A percentile compares a stretch with the other conserved stretches of the same genome.
phyloP scores from a whole-genome alignment of 2,113 vertebrate species.

The Callionymus lyra region DNA sequence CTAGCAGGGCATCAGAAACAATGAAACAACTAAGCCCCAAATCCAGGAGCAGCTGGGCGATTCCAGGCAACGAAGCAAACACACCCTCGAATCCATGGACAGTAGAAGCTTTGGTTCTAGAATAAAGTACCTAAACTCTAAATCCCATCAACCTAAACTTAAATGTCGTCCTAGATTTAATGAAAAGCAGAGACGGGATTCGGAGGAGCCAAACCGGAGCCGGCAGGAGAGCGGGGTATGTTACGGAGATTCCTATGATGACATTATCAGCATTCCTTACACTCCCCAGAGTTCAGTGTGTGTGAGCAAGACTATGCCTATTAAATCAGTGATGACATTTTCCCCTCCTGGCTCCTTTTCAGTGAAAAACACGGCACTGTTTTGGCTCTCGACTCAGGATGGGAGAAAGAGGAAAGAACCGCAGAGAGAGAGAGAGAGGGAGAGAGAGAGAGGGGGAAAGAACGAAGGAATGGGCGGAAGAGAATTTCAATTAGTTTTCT shows the following conservation, averaged over 20 bases:
- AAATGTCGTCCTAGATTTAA: conserved; percentile 32
- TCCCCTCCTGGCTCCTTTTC: conserved; percentile 46
- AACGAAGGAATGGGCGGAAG: conserved; percentile 26
- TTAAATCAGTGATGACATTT: conserved; percentile 68
- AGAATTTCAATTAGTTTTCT: conserved; percentile 74
- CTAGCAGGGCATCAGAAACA: conserved; percentile 27
- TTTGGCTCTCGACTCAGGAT: conserved; percentile 26
- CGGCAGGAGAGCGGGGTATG: conserved; percentile 36
- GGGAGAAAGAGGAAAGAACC: background rate
- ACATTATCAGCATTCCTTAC: conserved; percentile 59
- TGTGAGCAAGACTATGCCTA: conserved; percentile 34
- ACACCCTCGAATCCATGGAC: conserved; percentile 31
- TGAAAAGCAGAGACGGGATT: conserved; percentile 16
- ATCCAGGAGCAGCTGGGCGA: conserved; percentile 52
- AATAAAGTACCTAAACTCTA: conserved; percentile 36
- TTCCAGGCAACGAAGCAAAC: conserved; percentile 43
- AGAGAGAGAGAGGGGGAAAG: conserved; percentile 8
- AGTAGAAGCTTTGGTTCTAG: too few relatives aligned
- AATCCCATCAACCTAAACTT: conserved; percentile 46
- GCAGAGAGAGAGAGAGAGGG: conserved; percentile 1
- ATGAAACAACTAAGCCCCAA: conserved; percentile 45
- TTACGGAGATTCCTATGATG: conserved; percentile 61
- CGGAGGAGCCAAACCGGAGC: conserved; percentile 23
- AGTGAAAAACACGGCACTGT: conserved; percentile 35
- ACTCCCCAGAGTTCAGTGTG: conserved; percentile 36